A percentile compares a stretch with the other conserved stretches of the same genome.
These are phyloP conservation scores for Zhuqinia jingwanae DNA, from an alignment of 2,888 invertebrate genomes.

Conservation along the genomic window DNA sequence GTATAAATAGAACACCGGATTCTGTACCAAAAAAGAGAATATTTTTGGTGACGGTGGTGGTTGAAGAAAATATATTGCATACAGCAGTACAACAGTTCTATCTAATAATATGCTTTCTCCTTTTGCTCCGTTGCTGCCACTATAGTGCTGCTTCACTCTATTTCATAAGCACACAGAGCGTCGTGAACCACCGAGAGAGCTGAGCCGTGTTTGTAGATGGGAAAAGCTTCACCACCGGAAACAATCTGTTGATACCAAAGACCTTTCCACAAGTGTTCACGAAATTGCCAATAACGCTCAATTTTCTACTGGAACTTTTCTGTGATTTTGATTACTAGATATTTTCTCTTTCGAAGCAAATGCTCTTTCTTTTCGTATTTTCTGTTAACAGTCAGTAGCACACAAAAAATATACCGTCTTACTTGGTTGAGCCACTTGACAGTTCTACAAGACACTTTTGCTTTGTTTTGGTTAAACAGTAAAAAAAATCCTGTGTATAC, in stretches of 20 bases:
- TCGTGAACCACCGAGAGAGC: too few relatives aligned
- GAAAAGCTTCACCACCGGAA: too few relatives aligned
- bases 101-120: too few relatives aligned
- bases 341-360: not conserved
- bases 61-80: too few relatives aligned
- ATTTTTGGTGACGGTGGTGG: too few relatives aligned
- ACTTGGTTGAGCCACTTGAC: constrained; percentile 27
- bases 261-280: constrained; percentile 40
- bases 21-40: not conserved
- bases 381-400: too few relatives aligned
- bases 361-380: too few relatives aligned
- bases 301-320: constrained; percentile 43
- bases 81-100: too few relatives aligned
- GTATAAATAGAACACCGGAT: not conserved
- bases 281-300: constrained; percentile 64
- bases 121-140: too few relatives aligned
- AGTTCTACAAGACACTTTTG: constrained; percentile 35
- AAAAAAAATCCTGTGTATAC: not conserved
- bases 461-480: not conserved
- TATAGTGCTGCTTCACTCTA: not conserved
- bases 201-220: too few relatives aligned
- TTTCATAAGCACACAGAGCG: too few relatives aligned
- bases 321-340: constrained; percentile 14
- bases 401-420: too few relatives aligned
- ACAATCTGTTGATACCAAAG: constrained; percentile 63